Evolutionary conservation across 1,140 invertebrate species (phyloP).

Genomic region (Idris sp.): DNA sequence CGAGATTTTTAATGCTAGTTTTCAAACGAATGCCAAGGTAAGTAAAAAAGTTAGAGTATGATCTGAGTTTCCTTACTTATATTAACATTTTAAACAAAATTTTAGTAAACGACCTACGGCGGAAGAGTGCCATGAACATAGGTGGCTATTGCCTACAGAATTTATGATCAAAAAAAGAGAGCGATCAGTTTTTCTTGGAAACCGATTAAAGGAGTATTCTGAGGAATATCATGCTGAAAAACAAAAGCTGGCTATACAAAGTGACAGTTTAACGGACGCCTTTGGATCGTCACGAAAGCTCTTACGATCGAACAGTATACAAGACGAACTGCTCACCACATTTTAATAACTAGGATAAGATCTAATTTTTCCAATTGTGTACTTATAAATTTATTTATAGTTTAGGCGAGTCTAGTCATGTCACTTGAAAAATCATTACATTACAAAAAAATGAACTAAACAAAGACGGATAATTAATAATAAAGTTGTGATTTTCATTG

Average conservation of each 20-base stretch:
- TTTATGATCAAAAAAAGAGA: conserved; percentile 96
- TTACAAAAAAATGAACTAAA: conserved; percentile 12
- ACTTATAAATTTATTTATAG: conserved; percentile 65
- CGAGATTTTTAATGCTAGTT: conserved; percentile 95
- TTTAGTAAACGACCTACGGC: conserved; percentile 95
- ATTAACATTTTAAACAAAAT: too few species aligned
- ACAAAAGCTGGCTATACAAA: conserved; percentile 79
- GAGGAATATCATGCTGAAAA: conserved; percentile 86
- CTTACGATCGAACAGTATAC: conserved; percentile 87
- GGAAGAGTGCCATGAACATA: conserved; percentile 96
- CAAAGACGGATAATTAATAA: conserved; percentile 29
- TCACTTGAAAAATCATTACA: conserved; percentile 17
- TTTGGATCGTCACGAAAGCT: conserved; percentile 80
- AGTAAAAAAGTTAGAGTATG: conserved; percentile 70
- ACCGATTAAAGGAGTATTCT: conserved; percentile 88
- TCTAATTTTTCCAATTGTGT: conserved; percentile 66
- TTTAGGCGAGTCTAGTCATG: conserved; percentile 44
- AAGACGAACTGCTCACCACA: conserved; percentile 86
- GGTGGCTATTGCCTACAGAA: conserved; percentile 94
- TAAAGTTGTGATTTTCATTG: conserved; percentile 64
- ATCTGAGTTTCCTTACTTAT: too few species aligned
- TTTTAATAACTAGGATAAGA: conserved; percentile 68
- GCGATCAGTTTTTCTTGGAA: conserved; percentile 89
- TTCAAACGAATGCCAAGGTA: conserved; percentile 96
- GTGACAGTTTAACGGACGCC: conserved; percentile 78